Base-by-base conservation (phyloP, 2,113 vertebrate genomes). In the Phalacrocorax pelagicus region DNA sequence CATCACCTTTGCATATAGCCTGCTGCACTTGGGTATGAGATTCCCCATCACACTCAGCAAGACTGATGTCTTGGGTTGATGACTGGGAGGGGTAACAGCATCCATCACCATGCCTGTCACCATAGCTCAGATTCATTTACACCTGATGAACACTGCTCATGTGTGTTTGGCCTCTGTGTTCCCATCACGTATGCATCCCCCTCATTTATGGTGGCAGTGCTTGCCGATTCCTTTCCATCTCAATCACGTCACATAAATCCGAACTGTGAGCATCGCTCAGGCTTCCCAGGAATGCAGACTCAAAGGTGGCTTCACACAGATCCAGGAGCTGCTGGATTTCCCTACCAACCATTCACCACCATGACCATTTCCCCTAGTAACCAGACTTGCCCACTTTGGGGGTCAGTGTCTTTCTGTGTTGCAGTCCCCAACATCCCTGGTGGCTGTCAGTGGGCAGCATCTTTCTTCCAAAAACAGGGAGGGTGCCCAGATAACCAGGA, bases 221-320 rank as follows among this genome's bases (percentile, higher is more conserved):
- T 62, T 21, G 17, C 32, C 0, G 0, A 8, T 66, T 49, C 17
- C 70, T 51, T 75, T 57, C 73, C 70, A 38, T 14, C 36, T 4
- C 1, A 40, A 61, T 52, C 2, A 2, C 0, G 0, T 67, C 8
- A 1, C 23, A 1, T 12, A 15, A 71, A 27, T 71, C 47, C 40
- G 12, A 34, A 26, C 67, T 21, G 3, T 52, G 52, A 77, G 47
- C 63, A 38, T 47, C 0, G 4, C 26, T 86, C 44, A 21, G 38
- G 24, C 42, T 88, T 66, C 72, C 58, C 38, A 29, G 44, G 11
- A 61, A 18, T 30, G 34, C 70, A 57, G 3, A 11, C 44, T 57
- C 58, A 32, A 49, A 81, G 59, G 51, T 42, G 32, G 38, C n/a
- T 46, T 63, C 88, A 63, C 38, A 32, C 13, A 44, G 20, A 3